These are phyloP conservation scores for Drosophila albomicans DNA, from an alignment of 1,140 invertebrate species.

Conservation along the genomic window DNA sequence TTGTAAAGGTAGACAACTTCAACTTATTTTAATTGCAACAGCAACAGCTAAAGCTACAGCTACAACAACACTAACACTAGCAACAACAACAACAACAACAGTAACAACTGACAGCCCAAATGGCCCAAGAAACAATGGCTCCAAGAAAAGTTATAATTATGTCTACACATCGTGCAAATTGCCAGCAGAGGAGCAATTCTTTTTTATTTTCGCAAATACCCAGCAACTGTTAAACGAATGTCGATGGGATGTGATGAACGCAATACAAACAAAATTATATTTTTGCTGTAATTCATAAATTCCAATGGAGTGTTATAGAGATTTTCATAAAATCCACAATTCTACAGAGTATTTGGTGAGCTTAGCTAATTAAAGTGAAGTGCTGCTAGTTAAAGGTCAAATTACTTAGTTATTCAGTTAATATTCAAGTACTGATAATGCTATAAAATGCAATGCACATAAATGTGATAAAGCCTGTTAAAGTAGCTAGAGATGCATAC, in stretches of 20 bases:
- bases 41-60: conserved; percentile 28
- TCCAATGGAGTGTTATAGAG: too few species aligned
- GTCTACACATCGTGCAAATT: conserved; percentile 46
- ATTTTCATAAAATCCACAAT: too few species aligned
- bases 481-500: too few species aligned
- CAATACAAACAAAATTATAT: too few species aligned
- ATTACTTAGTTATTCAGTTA: too few species aligned
- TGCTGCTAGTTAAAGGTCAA: too few species aligned
- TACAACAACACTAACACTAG: conserved; percentile 52
- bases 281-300: too few species aligned
- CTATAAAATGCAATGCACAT: too few species aligned
- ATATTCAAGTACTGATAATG: too few species aligned
- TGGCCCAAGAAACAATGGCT: conserved; percentile 38
- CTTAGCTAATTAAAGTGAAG: too few species aligned
- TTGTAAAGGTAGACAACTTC: conserved; percentile 82
- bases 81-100: conserved; percentile 9
- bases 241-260: background rate
- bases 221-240: background rate
- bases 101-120: conserved; percentile 27
- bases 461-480: too few species aligned
- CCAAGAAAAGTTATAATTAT: conserved; percentile 75
- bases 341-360: too few species aligned
- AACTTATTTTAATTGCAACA: conserved; percentile 83
- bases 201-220: conserved; percentile 9
- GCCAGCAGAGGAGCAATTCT: conserved; percentile 26